These are phyloP conservation scores for Tetramorium alpestre DNA, from an alignment of 1,140 invertebrate species.

Conservation along the genomic window DNA sequence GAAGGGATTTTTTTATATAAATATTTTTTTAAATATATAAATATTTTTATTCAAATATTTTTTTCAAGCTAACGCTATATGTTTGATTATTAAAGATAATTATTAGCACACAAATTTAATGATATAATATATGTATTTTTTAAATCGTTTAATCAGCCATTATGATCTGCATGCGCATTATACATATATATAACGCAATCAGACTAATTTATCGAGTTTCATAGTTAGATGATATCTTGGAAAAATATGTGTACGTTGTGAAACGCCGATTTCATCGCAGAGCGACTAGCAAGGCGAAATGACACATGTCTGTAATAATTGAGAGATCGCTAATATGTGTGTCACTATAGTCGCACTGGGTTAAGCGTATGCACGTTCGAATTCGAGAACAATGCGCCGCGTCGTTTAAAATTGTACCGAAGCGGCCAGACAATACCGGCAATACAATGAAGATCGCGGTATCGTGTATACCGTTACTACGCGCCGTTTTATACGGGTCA, in stretches of 20 bases:
- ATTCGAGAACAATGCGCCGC: constrained; percentile 9
- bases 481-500: constrained; percentile 71
- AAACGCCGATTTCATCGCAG: neutral
- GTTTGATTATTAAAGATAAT: neutral
- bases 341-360: neutral
- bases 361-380: constrained; percentile 7
- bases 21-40: neutral
- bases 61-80: neutral
- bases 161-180: neutral
- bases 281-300: no score
- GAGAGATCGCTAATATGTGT: neutral
- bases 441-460: constrained; percentile 69
- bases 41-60: neutral
- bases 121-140: neutral
- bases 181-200: neutral
- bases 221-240: neutral
- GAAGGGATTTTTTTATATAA: neutral
- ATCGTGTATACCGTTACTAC: constrained; percentile 74
- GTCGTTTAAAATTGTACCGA: constrained; percentile 40
- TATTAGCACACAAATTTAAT: neutral
- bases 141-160: neutral
- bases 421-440: constrained; percentile 55
- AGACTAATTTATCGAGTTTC: neutral
- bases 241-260: neutral
- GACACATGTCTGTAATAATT: neutral